Conservation (phyloP, 2,797 vertebrate genomes). For the Siniperca scherzeri region DNA sequence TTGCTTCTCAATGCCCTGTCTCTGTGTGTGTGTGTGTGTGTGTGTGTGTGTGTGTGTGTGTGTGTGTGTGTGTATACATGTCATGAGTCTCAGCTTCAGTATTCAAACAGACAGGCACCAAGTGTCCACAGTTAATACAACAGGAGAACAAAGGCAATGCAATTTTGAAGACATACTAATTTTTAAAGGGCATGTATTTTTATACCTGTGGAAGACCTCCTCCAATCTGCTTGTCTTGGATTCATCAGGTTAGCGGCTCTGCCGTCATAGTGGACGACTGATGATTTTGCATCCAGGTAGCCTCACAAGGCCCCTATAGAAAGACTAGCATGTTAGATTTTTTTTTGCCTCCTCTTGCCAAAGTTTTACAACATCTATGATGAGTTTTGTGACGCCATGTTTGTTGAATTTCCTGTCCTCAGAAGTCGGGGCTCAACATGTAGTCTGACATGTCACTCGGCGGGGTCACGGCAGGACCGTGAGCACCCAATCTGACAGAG, state of each 20-base stretch:
- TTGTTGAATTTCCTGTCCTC: not conserved
- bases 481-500: not conserved
- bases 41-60: slow-evolving; percentile 26
- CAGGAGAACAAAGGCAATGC: slow-evolving; percentile 48
- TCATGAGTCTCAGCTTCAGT: slow-evolving; percentile 29
- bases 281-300: not conserved
- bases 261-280: not conserved
- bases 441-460: not conserved
- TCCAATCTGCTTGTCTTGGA: slow-evolving; percentile 51
- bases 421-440: not conserved
- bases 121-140: slow-evolving; percentile 29
- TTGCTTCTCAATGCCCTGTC: not conserved
- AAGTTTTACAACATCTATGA: not conserved
- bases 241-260: slow-evolving; percentile 56
- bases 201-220: slow-evolving; percentile 61
- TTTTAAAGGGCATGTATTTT: slow-evolving; percentile 66
- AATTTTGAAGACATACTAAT: not conserved
- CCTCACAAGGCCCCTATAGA: not conserved
- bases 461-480: too few species aligned
- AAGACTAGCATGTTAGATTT: not conserved
- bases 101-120: slow-evolving; percentile 35
- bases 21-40: not conserved
- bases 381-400: not conserved
- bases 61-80: not conserved
- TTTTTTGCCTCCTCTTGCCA: not conserved